Evolutionary conservation across 2,113 vertebrate species (phyloP), one percentile per base, ranked within the genome.

Genomic region (Sylvia atricapilla): DNA sequence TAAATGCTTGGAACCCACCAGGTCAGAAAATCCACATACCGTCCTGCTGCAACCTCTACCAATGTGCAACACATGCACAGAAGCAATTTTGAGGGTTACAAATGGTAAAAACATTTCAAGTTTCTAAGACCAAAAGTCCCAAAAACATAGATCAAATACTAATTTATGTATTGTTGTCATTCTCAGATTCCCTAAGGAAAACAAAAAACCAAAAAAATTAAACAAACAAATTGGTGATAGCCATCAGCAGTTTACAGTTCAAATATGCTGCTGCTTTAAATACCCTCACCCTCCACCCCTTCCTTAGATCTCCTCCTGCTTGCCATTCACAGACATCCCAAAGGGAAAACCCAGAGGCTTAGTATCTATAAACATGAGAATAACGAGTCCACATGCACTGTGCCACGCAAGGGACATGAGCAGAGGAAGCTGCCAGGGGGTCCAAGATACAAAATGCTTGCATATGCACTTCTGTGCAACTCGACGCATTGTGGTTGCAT

Each of bases 381-480:
- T 6, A 77, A 47, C 0, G 4, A 83, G 52, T 25, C 46, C 12
- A 9, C 0, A 0, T 20, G 52, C 69, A 13, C 13, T 1, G 14
- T 43, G 60, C 16, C 24, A 49, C 0, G 0, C 8, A 47, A 62
- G 39, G 1, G 4, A 8, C 27, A 14, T 3, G 14, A 56, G 18
- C 10, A 41, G 21, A 86, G 28, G 43, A 64, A 73, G 41, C 19
- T 24, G 30, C n/a, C 0, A 3, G 17, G 25, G 25, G 14, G 13
- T 24, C 60, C 15, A 44, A 74, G 27, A 55, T 3, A 46, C 25
- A 70, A 31, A 83, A 47, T 7, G 30, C 47, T n/a, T 44, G 66
- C 28, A 27, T 12, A 1, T 6, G n/a, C 25, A 24, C 20, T 79
- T 70, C 63, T 7, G 8, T 23, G 55, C 41, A 24, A 41, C 27